Evolutionary conservation across 1,140 invertebrate species (phyloP), one percentile per base, ranked within the genome.

Genomic region (Drosophila micromelanica): DNA sequence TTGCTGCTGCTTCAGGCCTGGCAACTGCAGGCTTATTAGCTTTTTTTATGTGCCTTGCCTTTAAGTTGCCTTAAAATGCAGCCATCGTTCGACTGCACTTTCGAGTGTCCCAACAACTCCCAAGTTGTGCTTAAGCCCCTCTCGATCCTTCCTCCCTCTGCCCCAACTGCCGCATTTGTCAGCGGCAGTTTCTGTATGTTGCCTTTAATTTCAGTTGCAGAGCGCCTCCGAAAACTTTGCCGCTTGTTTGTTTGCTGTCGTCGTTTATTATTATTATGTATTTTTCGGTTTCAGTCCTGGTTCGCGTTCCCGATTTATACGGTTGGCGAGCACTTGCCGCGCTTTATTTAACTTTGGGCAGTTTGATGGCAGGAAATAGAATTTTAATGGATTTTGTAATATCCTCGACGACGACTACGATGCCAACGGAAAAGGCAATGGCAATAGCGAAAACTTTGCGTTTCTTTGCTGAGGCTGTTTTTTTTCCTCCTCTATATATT

Each of bases 301-400:
- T 30, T 45, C 52, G 27, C 27, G 45, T 45, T 70, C 17, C 64
- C 70, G 40, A 59, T 76, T 76, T 71, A 61, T 65, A 62, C 69
- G 62, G 42, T 62, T 48, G 79, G 54, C 54, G 49, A 67, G 57
- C 46, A 54, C 70, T 59, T 51, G 64, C 80, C 59, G 81, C 77
- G 81, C 77, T 87, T 87, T 87, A 89, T 87, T 87, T 87, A 87
- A 87, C 82, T 87, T 87, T 87, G 84, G 82, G 82, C 82, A 87
- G 82, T 87, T 86, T 87, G 82, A 87, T 87, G 84, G 82, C 82
- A 87, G 82, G 82, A 87, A 87, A 87, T 87, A 87, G 84, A 87
- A 87, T 87, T 86, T 87, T 87, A 87, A 87, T 87, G 82, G 82
- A 87, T 87, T 87, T 87, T 89, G 82, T 87, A 87, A 87, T 87